Evolutionary conservation across 1,140 invertebrate species (phyloP).

Genomic region (Acromyrmex echinatior): DNA sequence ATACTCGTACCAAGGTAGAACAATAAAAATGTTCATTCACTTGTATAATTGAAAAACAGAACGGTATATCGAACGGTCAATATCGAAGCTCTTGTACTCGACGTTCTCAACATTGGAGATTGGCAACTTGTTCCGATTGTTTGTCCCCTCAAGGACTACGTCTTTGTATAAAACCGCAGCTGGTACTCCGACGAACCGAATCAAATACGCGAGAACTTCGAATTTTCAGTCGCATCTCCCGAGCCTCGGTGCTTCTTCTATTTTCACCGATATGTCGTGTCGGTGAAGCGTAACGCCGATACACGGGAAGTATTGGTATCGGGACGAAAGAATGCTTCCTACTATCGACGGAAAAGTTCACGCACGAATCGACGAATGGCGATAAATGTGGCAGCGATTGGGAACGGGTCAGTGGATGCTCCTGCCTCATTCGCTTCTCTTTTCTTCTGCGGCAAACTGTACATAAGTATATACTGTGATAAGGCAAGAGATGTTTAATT

Average conservation of each 20-base stretch:
- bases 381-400: slow-evolving; percentile 65
- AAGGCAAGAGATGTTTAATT: slow-evolving; percentile 45
- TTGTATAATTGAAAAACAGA: neutral
- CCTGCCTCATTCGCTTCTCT: slow-evolving; percentile 3
- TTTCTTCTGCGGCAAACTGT: slow-evolving; percentile 21
- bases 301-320: slow-evolving; percentile 57
- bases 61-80: neutral
- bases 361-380: slow-evolving; percentile 60
- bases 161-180: slow-evolving; percentile 18
- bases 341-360: slow-evolving; percentile 52
- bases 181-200: slow-evolving; percentile 43
- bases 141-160: slow-evolving; percentile 22
- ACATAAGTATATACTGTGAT: neutral
- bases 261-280: slow-evolving; percentile 37
- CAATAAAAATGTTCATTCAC: slow-evolving; percentile 3
- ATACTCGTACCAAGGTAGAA: neutral
- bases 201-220: slow-evolving; percentile 22
- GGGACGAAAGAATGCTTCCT: slow-evolving; percentile 48
- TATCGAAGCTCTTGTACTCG: slow-evolving; percentile 23
- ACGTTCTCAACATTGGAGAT: neutral
- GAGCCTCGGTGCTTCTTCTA: slow-evolving; percentile 19
- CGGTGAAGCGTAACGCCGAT: slow-evolving; percentile 46
- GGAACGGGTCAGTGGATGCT: slow-evolving; percentile 60
- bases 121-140: slow-evolving; percentile 31
- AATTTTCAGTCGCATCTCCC: slow-evolving; percentile 10